These are phyloP conservation scores for Acanthococcus lagerstroemiae DNA, from an alignment of 2,888 invertebrate species.

Conservation along the genomic window DNA sequence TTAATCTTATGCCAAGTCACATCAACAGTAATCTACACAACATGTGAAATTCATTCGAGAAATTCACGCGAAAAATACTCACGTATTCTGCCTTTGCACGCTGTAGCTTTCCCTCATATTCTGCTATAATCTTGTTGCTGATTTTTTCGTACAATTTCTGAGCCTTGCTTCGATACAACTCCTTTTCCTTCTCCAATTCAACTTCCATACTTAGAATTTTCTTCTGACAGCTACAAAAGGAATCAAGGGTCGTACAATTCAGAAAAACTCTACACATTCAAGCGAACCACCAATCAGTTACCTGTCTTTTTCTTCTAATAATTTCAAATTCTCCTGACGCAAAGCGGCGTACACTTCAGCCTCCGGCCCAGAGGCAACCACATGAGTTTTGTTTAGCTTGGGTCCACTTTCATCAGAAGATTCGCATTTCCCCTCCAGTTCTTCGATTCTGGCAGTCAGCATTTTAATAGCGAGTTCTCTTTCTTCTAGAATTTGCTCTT, in stretches of 20 bases:
- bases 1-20: neutral
- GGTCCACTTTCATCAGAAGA: neutral
- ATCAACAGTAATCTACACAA: neutral
- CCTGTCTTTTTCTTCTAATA: conserved; percentile 4
- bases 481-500: neutral
- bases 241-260: neutral
- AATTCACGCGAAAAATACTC: conserved; percentile 40
- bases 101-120: conserved; percentile 62
- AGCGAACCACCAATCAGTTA: neutral
- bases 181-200: conserved; percentile 7
- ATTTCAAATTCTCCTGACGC: conserved; percentile 10
- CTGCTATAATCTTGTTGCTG: conserved; percentile 41
- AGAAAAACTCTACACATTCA: neutral
- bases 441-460: neutral
- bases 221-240: conserved; percentile 6
- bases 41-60: too few relatives aligned
- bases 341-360: neutral
- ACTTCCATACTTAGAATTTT: neutral
- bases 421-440: neutral
- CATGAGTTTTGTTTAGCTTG: conserved; percentile 8
- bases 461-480: neutral
- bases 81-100: conserved; percentile 75
- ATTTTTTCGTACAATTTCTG: conserved; percentile 3
- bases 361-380: neutral
- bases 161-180: neutral